Base-by-base conservation (phyloP, 2,888 invertebrate species). In the Camptogramma bilineatum region DNA sequence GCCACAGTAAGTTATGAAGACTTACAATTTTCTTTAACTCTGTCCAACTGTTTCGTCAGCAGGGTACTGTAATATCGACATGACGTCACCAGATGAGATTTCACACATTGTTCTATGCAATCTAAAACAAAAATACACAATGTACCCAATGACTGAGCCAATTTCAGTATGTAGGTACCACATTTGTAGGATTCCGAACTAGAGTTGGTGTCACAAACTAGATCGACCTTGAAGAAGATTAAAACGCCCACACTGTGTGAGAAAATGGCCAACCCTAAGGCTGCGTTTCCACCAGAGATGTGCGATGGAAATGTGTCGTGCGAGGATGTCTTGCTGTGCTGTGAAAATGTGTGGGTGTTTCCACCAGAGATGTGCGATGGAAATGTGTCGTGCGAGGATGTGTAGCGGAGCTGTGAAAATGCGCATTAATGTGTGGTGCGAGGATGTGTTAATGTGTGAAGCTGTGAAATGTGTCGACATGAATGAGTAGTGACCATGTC, bases 1-100 rank as follows among this genome's bases (percentile, higher is more conserved):
- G n/a, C n/a, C n/a, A n/a, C n/a, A n/a, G n/a, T n/a, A n/a, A n/a
- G n/a, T n/a, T n/a, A n/a, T 13, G 13, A 3, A 3, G 1, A 39
- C 81, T 79, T 69, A 87, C 86, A 66, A 63, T 82, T 85, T 31
- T 85, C 76, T 68, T 77, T 84, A 39, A 87, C 82, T 39, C 77
- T 73, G 7, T 72, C 81, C 2, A 88, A 65, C 16, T 84, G 84
- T 57, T 79, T 80, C 0, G 80, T 75, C 47, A 88, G 62, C 31
- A 86, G 61, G 13, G 72, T 77, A 69, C 83, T 84, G 73, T 85
- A 86, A 71, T 87, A 86, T 0, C 84, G 82, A 56, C 85, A 87
- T 1, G 84, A 83, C 1, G 76, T 70, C 5, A 77, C 68, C 24
- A 87, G 59, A 2, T 83, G 75, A 1, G 76, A 75, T 61, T 72